Conservation (phyloP, 1,140 invertebrate species). For the Pseudoatta argentina region DNA sequence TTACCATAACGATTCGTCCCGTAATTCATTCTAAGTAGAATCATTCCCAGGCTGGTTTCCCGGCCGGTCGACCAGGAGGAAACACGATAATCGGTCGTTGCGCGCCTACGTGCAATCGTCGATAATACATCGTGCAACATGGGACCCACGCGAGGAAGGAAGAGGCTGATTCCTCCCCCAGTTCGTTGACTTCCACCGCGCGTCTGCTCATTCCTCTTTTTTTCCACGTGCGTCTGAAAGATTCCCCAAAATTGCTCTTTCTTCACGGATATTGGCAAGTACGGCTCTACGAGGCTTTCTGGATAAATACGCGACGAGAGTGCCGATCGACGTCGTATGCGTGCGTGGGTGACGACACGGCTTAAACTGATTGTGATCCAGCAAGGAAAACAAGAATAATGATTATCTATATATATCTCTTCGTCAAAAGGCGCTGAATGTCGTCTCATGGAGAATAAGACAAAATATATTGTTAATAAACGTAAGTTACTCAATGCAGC, state of each 20-base stretch:
- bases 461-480: not conserved
- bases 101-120: constrained; percentile 69
- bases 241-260: constrained; percentile 53
- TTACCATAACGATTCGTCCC: constrained; percentile 67
- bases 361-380: constrained; percentile 54
- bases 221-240: constrained; percentile 23
- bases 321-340: constrained; percentile 28
- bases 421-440: constrained; percentile 24
- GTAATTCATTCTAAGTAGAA: constrained; percentile 70
- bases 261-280: constrained; percentile 31
- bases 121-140: constrained; percentile 65
- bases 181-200: constrained; percentile 68
- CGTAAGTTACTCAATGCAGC: not conserved
- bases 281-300: constrained; percentile 30
- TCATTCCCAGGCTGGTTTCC: constrained; percentile 61
- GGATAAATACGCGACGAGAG: constrained; percentile 50
- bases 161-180: constrained; percentile 58
- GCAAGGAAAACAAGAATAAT: constrained; percentile 28
- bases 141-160: constrained; percentile 30
- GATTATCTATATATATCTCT: not conserved
- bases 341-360: constrained; percentile 69
- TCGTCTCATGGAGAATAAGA: constrained; percentile 2
- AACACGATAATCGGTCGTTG: constrained; percentile 72
- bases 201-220: constrained; percentile 15
- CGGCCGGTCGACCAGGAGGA: constrained; percentile 36